Evolutionary conservation across 2,888 invertebrate genomes (phyloP), one percentile per base, ranked within the genome.

Genomic region (Mythimna pallens): DNA sequence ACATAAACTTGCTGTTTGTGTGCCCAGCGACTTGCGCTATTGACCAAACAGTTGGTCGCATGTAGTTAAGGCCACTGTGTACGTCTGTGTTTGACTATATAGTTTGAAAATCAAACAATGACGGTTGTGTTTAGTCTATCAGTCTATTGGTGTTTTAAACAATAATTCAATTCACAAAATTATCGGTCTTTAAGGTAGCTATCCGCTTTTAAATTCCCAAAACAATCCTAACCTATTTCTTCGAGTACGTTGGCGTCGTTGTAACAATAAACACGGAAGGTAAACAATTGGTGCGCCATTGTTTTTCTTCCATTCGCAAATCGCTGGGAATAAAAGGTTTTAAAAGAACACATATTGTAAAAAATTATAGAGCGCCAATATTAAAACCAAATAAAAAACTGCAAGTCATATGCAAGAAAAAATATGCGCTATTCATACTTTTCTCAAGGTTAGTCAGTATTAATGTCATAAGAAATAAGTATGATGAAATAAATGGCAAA

Each of bases 261-360:
- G 50, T 59, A 58, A 67, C 67, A 79, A 74, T 74, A 82, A 74
- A 67, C 58, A 30, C 58, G 65, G 61, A 67, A 70, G 58, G 58
- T 70, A 70, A 70, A 82, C 80, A 82, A 73, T 62, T 58, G 57
- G 61, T 59, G 47, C 25, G 67, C 66, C 58, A 64, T 69, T 77
- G 71, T 72, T 67, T 78, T 73, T 72, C 67, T 77, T 71, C 58
- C 64, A 81, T 81, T 81, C 65, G 66, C 68, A 73, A 72, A 74
- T 63, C 34, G 22, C 65, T 43, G 47, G 61, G 12, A 74, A 67
- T 54, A 52, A 70, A 47, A 43, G 47, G 47, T 62, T 73, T 67
- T 67, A 78, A 73, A 50, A 25, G 36, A 55, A 59, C 22, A 10
- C 9, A 5, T 4, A 8, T 50, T 43, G 20, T 14, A 57, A 40